Conservation (phyloP, 2,888 invertebrate genomes). For the Galerucella calmariensis region DNA sequence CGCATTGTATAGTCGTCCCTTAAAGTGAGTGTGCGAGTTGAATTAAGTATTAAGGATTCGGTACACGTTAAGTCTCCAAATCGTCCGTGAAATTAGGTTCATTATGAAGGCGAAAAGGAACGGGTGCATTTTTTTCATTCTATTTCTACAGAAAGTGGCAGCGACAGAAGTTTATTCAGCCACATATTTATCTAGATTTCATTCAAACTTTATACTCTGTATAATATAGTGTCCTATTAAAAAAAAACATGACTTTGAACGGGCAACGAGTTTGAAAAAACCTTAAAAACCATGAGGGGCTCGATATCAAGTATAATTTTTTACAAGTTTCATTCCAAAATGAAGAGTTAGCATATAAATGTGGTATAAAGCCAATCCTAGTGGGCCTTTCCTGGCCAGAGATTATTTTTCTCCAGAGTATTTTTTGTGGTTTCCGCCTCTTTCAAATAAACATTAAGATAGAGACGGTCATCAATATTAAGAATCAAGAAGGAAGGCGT, state of each 20-base stretch:
- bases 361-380: too few relatives aligned
- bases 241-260: too few relatives aligned
- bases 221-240: too few relatives aligned
- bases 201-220: too few relatives aligned
- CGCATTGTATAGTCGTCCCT: constrained; percentile 17
- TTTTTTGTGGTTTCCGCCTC: not conserved
- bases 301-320: too few relatives aligned
- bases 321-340: too few relatives aligned
- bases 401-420: not conserved
- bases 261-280: too few relatives aligned
- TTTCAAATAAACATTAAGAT: constrained; percentile 12
- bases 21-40: not conserved
- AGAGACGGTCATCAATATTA: constrained; percentile 21
- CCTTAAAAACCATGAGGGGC: too few relatives aligned
- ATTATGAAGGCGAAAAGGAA: constrained; percentile 24
- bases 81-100: constrained; percentile 29
- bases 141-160: constrained; percentile 2
- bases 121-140: constrained; percentile 16
- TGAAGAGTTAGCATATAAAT: too few relatives aligned
- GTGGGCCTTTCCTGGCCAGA: not conserved
- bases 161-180: not conserved
- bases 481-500: not conserved
- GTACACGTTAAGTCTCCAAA: constrained; percentile 28
- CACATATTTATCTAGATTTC: too few relatives aligned
- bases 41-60: constrained; percentile 24